Base-by-base conservation (phyloP, 2,797 vertebrate species). In the Poecilia gillii region DNA sequence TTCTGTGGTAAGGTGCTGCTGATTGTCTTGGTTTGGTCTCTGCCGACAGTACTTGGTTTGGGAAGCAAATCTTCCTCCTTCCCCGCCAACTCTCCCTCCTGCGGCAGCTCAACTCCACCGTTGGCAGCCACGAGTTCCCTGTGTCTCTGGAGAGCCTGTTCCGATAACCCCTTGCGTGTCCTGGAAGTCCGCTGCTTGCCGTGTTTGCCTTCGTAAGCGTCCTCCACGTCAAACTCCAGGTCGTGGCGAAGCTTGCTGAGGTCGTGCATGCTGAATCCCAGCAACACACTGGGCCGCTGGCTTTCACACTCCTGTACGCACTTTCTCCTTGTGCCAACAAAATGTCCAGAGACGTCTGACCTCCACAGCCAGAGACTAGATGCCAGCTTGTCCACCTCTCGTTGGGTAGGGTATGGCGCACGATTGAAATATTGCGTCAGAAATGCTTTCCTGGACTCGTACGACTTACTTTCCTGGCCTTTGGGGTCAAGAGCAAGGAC, bases 331-430 rank as follows among this genome's bases (percentile, higher is more conserved):
- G 96, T 97, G 91, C 96, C 98, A 80, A 96, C 96, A 18, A 99
- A 99, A 87, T 99, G 98, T 89, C 96, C 97, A 0, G 97, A 96
- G n/a, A 99, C 97, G 89, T 99, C 98, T 0, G 98, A 99, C 90
- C 99, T 99, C 98, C 98, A 99, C n/a, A 99, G 92, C 98, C 98
- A 99, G 64, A 99, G 92, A 71, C 96, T 97, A 80, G 97, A 96
- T 0, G 98, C 98, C 78, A 99, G 93, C 91, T 98, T 99, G 85
- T 99, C 98, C 31, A 99, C 97, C 86, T 99, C 98, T 62, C 95
- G 96, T 45, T 96, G 96, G 20, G 94, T 97, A 12, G 98, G 97
- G 81, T 99, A 99, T 0, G 98, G 98, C 73, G 97, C 96, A 51
- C 83, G 96, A 87, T 98, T 98, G 90, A 99, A 99, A 80, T 99